Evolutionary conservation across 2,113 vertebrate genomes (phyloP), one percentile per base, ranked within the genome.

Genomic region (Saccopteryx bilineata): DNA sequence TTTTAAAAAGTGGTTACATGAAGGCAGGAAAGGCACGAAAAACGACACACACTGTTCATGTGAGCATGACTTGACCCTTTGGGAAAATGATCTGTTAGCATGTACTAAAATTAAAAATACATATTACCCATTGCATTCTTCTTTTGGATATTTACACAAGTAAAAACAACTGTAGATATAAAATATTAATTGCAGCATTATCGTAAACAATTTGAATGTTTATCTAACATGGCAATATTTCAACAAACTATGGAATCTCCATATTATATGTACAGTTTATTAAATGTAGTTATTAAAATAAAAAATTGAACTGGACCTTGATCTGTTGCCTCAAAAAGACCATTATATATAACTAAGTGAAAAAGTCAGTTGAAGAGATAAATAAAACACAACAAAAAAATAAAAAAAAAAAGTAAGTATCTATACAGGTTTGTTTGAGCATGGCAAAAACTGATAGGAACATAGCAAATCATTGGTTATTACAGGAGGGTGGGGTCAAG

Each of bases 301-400:
- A 76, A 90, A 56, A 60, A 95, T 87, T 56, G n/a, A 39, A 4
- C 23, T 92, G 50, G 31, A 76, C 9, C 21, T 85, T 76, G 46
- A 95, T 21, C 66, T 68, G 3, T 80, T 86, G 60, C 33, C 21
- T 80, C 46, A 88, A 52, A 87, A 86, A 13, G 7, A 84, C 15
- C 18, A 83, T 58, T 60, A 69, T 2, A 58, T 10, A n/a, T 13
- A 12, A 60, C 74, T 89, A 84, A 58, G 23, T 72, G 24, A 90
- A 78, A 96, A 88, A 68, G 39, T 0, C 88, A 94, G 17, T 6
- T 72, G 56, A 61, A 74, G 7, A 87, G 17, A 9, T 88, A 6
- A 93, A 7, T 82, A 71, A 93, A 88, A 91, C 39, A 78, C 17
- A 84, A 46, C 5, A 81, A 81, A 89, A 52, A 46, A 65, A 28